Evolutionary conservation across 2,797 vertebrate genomes (phyloP).

Genomic region (Danio aesculapii): DNA sequence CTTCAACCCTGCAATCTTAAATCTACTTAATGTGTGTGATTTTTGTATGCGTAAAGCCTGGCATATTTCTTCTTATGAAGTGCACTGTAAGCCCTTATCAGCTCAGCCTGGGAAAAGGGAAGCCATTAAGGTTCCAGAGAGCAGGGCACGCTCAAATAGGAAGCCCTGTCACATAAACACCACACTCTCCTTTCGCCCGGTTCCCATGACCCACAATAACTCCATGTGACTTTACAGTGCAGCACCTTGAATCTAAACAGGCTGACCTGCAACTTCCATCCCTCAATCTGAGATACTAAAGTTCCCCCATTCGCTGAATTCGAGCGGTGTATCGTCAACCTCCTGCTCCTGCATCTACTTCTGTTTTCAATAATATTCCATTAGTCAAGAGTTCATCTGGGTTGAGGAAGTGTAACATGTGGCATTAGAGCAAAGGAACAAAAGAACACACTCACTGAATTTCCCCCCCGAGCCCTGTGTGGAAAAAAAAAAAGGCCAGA

Average conservation of each 20-base stretch:
- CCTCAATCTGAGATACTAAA: conserved; percentile 4
- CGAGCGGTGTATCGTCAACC: conserved; percentile 5
- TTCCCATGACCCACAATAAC: conserved; percentile 77
- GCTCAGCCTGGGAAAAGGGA: conserved; percentile 78
- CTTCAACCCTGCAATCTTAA: conserved; percentile 34
- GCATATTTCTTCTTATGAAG: conserved; percentile 42
- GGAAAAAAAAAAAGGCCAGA: not conserved
- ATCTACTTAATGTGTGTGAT: conserved; percentile 42
- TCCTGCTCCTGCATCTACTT: not conserved
- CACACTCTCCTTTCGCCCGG: conserved; percentile 64
- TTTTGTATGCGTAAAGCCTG: conserved; percentile 36
- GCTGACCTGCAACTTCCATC: conserved; percentile 34
- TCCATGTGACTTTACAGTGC: conserved; percentile 40
- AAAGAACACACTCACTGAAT: conserved; percentile 42
- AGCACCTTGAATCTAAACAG: conserved; percentile 42
- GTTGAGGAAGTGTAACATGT: conserved; percentile 47
- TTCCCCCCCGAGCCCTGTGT: conserved; percentile 22
- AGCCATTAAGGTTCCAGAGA: conserved; percentile 80
- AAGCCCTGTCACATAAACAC: conserved; percentile 80
- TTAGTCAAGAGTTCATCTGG: conserved; percentile 33
- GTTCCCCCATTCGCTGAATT: conserved; percentile 7
- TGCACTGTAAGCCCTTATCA: conserved; percentile 55
- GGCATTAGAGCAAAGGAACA: conserved; percentile 32
- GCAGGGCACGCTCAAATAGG: conserved; percentile 79
- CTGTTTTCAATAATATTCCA: conserved; percentile 43